phyloP scores from a whole-genome alignment of 1,140 invertebrate genomes.

The Drosophila tristis region DNA sequence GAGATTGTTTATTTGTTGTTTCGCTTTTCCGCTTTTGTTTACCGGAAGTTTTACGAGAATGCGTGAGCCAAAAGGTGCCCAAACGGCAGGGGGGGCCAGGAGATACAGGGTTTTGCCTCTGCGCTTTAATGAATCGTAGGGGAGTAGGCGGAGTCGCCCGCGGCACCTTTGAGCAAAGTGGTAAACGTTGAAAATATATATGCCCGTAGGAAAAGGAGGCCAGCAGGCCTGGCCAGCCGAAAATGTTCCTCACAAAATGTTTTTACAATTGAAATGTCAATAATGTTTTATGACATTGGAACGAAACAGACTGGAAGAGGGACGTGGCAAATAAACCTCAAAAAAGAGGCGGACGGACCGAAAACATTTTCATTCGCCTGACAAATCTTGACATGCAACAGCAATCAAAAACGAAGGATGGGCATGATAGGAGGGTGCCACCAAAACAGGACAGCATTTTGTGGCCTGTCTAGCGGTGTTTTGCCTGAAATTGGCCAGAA shows the following conservation, averaged over 20 bases:
- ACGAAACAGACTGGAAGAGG: constrained; percentile 39
- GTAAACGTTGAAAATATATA: constrained; percentile 34
- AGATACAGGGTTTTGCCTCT: constrained; percentile 23
- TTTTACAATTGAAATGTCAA: constrained; percentile 80
- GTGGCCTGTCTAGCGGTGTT: constrained; percentile 79
- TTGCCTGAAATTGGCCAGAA: constrained; percentile 72
- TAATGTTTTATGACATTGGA: constrained; percentile 78
- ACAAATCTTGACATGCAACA: constrained; percentile 78
- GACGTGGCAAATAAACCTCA: constrained; percentile 9
- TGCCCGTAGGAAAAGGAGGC: constrained; percentile 13
- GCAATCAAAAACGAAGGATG: constrained; percentile 66
- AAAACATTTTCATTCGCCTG: constrained; percentile 74
- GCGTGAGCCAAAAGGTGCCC: constrained; percentile 59
- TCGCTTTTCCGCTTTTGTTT: constrained; percentile 41
- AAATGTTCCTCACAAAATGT: constrained; percentile 65
- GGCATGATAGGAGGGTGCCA: constrained; percentile 7
- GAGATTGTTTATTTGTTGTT: constrained; percentile 62
- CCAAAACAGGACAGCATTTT: constrained; percentile 56
- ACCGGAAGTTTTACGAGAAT: constrained; percentile 54
- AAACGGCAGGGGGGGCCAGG: constrained; percentile 26
- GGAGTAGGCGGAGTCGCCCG: background rate
- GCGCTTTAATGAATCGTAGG: constrained; percentile 60
- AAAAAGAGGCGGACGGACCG: background rate
- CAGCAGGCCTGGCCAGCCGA: constrained; percentile 4
- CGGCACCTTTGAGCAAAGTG: constrained; percentile 17